Evolutionary conservation across 2,113 vertebrate genomes (phyloP), one percentile per base, ranked within the genome.

Genomic region (Tragelaphus imberbis): DNA sequence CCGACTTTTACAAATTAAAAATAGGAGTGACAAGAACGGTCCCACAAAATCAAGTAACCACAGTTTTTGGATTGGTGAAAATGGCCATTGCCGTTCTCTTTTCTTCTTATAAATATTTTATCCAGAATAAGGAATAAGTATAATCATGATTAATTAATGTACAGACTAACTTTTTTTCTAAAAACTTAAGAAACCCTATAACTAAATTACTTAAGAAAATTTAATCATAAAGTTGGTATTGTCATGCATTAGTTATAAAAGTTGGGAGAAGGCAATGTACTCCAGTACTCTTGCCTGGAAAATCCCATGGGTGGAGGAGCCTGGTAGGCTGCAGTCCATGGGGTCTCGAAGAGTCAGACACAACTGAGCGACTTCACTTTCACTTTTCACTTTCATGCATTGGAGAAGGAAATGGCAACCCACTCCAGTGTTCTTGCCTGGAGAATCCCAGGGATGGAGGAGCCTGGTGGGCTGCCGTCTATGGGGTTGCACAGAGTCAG

Each of bases 1-100:
- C 15, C 16, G 63, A 56, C 44, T 87, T 96, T 95, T 87, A 55
- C 36, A 92, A 75, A 94, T 95, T 85, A 84, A 92, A 97, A 88
- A 55, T 13, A 53, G 30, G n/a, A n/a, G 14, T 14, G 21, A 40
- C 14, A 49, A 81, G 58, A 59, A 16, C 95, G 79, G 75, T 65
- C 40, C 53, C 33, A 25, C 27, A n/a, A 94, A 97, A 81, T 94
- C 28, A 92, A 95, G 51, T 40, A 91, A 63, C 7, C 14, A 63
- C 16, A 33, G 28, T 16, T 91, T 71, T 47, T n/a, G 53, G 53
- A 65, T 49, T 53, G n/a, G 47, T 88, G 7, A 88, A 65, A 65
- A 91, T 58, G 65, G 19, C 2, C 17, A 3, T 65, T 23, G 55
- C 30, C 1, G 27, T 30, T 71, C 25, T 15, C 4, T 55, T 88